Conservation (phyloP, 2,113 vertebrate species). For the Scolopax mira region DNA sequence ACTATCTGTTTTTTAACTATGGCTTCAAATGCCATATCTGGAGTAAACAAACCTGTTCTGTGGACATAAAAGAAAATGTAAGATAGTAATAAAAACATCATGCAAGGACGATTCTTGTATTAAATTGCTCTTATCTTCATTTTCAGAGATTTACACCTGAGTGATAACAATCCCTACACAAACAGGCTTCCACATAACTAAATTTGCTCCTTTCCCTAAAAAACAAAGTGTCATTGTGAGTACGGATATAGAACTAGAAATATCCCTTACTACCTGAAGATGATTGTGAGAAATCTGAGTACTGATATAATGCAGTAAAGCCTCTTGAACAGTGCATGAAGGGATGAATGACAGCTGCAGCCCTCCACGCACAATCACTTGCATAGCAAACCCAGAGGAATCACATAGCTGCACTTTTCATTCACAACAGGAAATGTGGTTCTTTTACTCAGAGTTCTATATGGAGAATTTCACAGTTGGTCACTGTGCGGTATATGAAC, state of each 20-base stretch:
- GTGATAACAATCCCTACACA: background rate
- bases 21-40: constrained; percentile 82
- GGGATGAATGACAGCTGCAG: background rate
- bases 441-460: background rate
- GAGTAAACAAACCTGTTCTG: constrained; percentile 82
- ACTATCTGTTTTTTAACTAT: constrained; percentile 84
- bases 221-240: background rate
- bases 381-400: background rate
- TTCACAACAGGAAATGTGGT: background rate
- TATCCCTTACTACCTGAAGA: background rate
- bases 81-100: background rate
- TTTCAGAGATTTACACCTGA: background rate
- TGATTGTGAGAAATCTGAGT: background rate
- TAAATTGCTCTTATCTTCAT: background rate
- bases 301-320: background rate
- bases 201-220: background rate
- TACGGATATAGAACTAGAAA: background rate
- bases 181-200: background rate
- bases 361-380: background rate
- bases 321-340: background rate
- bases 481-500: background rate
- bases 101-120: background rate
- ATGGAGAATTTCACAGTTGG: background rate
- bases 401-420: background rate
- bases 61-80: constrained; percentile 14